Evolutionary conservation across 35 echinoderm and acorn worm genomes (phyloP).

Genomic region (Diadema setosum): DNA sequence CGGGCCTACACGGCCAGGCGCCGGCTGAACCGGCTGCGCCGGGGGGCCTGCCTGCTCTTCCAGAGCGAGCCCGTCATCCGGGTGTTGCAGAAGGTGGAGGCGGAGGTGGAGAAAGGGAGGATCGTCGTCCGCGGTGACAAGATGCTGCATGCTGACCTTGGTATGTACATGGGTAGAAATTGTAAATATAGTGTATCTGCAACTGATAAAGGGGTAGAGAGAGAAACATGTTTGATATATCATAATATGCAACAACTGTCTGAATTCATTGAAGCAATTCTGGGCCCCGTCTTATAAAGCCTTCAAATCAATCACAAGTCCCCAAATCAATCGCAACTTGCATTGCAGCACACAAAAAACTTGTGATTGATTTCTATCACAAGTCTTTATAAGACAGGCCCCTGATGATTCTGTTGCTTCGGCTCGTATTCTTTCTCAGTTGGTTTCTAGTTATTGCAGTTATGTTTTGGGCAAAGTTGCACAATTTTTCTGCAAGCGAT

Average conservation of each 20-base stretch:
- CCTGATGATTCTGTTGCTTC: no score
- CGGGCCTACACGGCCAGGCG: conserved; percentile 88
- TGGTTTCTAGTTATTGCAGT: no score
- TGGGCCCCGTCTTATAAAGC: not conserved
- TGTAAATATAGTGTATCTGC: no score
- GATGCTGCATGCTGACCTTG: conserved; percentile 86
- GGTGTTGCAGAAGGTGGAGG: conserved; percentile 85
- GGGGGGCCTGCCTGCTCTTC: conserved; percentile 83
- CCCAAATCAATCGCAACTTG: not conserved
- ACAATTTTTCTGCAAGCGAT: no score
- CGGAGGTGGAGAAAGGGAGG: conserved; percentile 71
- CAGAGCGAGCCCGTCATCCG: conserved; percentile 88
- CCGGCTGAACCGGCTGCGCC: conserved; percentile 56
- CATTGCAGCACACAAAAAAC: not conserved
- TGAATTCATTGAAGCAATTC: not conserved
- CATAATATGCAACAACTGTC: not conserved
- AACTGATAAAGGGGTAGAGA: no score
- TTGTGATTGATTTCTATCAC: no score
- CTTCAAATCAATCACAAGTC: not conserved
- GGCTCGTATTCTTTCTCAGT: no score
- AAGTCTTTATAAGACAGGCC: no score
- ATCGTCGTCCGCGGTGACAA: conserved; percentile 60
- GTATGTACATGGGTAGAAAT: no score
- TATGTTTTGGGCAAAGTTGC: no score
- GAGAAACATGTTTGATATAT: no score